Base-by-base conservation (phyloP, 1,140 invertebrate species). In the Argopecten irradians region DNA sequence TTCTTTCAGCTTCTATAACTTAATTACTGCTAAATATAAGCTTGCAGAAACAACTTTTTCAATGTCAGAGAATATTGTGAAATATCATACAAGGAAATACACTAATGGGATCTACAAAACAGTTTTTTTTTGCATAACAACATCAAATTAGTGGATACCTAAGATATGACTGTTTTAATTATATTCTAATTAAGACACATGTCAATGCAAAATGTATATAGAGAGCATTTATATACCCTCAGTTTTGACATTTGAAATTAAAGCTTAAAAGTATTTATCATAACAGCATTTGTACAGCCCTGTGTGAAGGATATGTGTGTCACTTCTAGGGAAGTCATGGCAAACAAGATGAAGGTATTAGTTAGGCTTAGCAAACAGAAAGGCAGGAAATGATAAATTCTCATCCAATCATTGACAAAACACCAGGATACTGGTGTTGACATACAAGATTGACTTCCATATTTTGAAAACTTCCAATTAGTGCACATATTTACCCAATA, bases 171-270 rank as follows among this genome's bases (percentile, higher is more conserved):
- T 28, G 55, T 8, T 71, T 28, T 71, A 71, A 28, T 71, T n/a
- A 28, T 28, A 71, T 71, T 71, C 55, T 28, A 71, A 71, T 71
- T 71, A 71, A 71, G 5, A 71, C 22, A 71, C 14, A 22, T 71
- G 55, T 71, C 55, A 71, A n/a, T 71, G 55, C 55, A 46, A 46
- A 16, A 46, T 19, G 28, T n/a, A 71, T 71, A n/a, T n/a, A n/a
- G n/a, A n/a, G n/a, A n/a, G n/a, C n/a, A n/a, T 71, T 2, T 28
- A 71, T 16, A n/a, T 71, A 71, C 55, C 55, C 55, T 71, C 55
- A 71, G n/a, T 28, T 71, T n/a, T 71, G 55, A 71, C 55, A 71
- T 71, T 71, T 71, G 55, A 71, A 71, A 71, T 71, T 71, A 71
- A 71, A 71, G 0, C 19, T 46, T 46, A 46, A 46, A 46, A 46